Evolutionary conservation across 2,113 vertebrate genomes (phyloP), one percentile per base, ranked within the genome.

Genomic region (Tychaedon coryphoeus): DNA sequence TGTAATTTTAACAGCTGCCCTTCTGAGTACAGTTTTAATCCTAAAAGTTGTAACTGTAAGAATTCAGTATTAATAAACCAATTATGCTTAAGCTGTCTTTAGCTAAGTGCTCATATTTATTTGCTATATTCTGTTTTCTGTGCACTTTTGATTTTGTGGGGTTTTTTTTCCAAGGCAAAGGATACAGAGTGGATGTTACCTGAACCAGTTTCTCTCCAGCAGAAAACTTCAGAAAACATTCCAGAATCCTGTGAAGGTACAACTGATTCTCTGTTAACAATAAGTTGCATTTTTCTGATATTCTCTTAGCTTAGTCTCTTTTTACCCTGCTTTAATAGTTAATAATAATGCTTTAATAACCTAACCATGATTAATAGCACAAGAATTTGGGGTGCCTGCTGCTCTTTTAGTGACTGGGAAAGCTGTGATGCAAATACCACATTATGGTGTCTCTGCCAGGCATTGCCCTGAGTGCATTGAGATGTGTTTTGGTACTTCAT

Each of bases 181-280:
- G 64, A 61, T 23, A 11, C 92, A 20, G 81, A 92, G 1, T 93
- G 88, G 97, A 40, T 72, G 4, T 81, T 90, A 9, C 54, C 93
- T 51, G 86, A 80, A 11, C n/a, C 75, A n/a, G 45, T 84, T 51
- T 90, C 83, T 45, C n/a, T 92, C 6, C 88, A 90, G 8, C 77
- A 90, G 19, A 81, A 76, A 69, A 51, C 60, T 36, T 54, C 73
- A 77, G 97, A 96, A 66, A 26, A 56, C 19, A 17, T 70, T 72
- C 26, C 91, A 38, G 98, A 97, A 12, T 79, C 26, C 67, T 61
- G 5, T 10, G 93, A 95, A 97, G 97, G 98, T 98, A 91, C 7
- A 25, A 24, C 36, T 70, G 42, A 60, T 79, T 58, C 34, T 81
- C 87, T 40, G 26, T 54, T 76, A 90, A 86, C 15, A 66, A 7